These are phyloP conservation scores for Blastobasis adustella DNA, from an alignment of 2,888 invertebrate species.

Conservation along the genomic window DNA sequence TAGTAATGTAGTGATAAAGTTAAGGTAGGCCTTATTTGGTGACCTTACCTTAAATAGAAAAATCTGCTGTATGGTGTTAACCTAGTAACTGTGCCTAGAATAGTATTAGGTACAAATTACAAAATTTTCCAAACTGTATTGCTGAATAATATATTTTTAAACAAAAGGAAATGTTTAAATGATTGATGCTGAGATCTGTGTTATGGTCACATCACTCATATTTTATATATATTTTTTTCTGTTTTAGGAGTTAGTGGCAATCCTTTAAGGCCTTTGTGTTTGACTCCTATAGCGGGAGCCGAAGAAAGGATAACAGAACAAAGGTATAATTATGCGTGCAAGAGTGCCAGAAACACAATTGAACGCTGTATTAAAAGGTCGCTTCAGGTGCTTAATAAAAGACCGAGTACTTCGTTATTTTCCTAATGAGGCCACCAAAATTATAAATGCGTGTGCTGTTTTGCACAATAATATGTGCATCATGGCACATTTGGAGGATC, in stretches of 20 bases:
- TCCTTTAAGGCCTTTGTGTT: neutral
- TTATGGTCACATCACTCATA: neutral
- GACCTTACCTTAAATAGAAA: neutral
- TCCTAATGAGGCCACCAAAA: neutral
- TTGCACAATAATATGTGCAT: constrained; percentile 1
- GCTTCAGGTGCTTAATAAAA: constrained; percentile 1
- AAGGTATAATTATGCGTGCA: neutral
- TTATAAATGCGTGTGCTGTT: constrained; percentile 1
- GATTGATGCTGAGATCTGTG: too few species aligned
- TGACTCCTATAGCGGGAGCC: neutral
- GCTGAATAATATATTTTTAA: too few species aligned
- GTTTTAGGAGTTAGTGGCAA: neutral
- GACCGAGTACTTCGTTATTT: neutral
- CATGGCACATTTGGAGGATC: neutral
- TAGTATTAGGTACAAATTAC: too few species aligned
- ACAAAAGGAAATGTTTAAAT: too few species aligned
- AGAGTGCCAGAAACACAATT: constrained; percentile 3
- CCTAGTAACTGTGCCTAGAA: neutral
- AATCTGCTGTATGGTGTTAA: neutral
- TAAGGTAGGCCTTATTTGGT: too few species aligned
- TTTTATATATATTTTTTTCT: neutral
- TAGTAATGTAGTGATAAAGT: too few species aligned
- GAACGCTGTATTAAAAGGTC: constrained; percentile 4
- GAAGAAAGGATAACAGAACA: neutral
- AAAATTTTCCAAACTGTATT: too few species aligned